phyloP scores from a whole-genome alignment of 1,140 invertebrate species.

The Drosophila auraria region DNA sequence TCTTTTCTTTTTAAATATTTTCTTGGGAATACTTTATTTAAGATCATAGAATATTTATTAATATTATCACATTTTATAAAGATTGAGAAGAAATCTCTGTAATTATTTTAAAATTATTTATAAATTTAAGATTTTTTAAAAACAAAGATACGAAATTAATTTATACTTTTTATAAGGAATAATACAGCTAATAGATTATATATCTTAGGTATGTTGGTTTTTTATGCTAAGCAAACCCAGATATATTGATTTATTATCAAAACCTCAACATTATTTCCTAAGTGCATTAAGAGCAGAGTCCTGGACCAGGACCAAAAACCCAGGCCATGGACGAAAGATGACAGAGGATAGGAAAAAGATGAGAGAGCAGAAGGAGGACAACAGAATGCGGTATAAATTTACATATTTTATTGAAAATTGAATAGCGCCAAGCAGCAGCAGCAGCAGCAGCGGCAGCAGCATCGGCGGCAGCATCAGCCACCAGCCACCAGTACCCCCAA shows the following conservation, averaged over 20 bases:
- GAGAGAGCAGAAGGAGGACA: slow-evolving; percentile 44
- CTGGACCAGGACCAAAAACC: slow-evolving; percentile 22
- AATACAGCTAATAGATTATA: background rate
- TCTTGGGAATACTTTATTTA: background rate
- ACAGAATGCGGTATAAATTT: slow-evolving; percentile 80
- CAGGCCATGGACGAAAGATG: slow-evolving; percentile 17
- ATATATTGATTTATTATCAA: background rate
- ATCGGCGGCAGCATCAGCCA: slow-evolving; percentile 10
- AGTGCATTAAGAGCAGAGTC: slow-evolving; percentile 16
- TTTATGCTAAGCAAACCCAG: background rate
- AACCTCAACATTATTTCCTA: background rate
- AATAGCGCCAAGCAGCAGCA: slow-evolving; percentile 60
- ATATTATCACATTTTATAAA: too few relatives aligned
- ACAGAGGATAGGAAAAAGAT: slow-evolving; percentile 23
- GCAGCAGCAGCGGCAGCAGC: background rate
- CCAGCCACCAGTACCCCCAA: slow-evolving; percentile 28
- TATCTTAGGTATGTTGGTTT: background rate
- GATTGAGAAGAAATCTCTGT: too few relatives aligned
- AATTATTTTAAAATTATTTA: background rate
- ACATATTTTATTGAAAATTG: slow-evolving; percentile 83
- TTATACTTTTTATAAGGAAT: background rate
- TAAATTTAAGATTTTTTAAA: too few relatives aligned
- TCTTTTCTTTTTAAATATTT: background rate
- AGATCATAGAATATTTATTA: background rate
- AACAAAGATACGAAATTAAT: background rate